Evolutionary conservation across 2,888 invertebrate species (phyloP), one percentile per base, ranked within the genome.

Genomic region (Taphrorychus bicolor): DNA sequence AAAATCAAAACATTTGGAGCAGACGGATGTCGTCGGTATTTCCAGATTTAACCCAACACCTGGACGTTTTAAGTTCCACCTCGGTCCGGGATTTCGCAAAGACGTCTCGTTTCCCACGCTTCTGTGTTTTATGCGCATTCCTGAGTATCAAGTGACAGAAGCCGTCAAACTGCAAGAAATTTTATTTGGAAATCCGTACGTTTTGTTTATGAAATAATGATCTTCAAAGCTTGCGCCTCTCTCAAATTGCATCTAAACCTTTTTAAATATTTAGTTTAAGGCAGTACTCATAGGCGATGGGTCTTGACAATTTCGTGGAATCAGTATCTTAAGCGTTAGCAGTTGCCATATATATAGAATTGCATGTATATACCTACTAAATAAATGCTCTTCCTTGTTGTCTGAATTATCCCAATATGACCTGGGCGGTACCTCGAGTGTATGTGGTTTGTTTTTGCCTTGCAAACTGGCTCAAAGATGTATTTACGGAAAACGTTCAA

Each of bases 181-280:
- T 56, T 56, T 57, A 22, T 24, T 58, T 22, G 11, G 23, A 57
- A 52, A 58, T 19, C n/a, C n/a, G n/a, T n/a, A n/a, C n/a, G n/a
- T n/a, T n/a, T n/a, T n/a, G 40, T 23, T 41, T 18, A 45, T 57
- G 24, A 53, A 45, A 48, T 63, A 42, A 45, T 42, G 24, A 40
- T 1, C 16, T 56, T 49, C 42, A 58, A 64, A 64, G 41, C n/a
- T 21, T 48, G 51, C 63, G 62, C 16, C 56, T 45, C 24, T 61
- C 17, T 48, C 1, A 48, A 49, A 22, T 63, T 19, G 24, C n/a
- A 48, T 18, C 45, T 48, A 18, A 56, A 56, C n/a, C 21, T 19
- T 19, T 42, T 58, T 64, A 64, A 64, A 64, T 64, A 64, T 64
- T 64, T 64, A 64, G 16, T 51, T 49, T 51, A 17, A 45, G 23